phyloP scores from a whole-genome alignment of 2,113 vertebrate genomes.

The Arizona elegans region DNA sequence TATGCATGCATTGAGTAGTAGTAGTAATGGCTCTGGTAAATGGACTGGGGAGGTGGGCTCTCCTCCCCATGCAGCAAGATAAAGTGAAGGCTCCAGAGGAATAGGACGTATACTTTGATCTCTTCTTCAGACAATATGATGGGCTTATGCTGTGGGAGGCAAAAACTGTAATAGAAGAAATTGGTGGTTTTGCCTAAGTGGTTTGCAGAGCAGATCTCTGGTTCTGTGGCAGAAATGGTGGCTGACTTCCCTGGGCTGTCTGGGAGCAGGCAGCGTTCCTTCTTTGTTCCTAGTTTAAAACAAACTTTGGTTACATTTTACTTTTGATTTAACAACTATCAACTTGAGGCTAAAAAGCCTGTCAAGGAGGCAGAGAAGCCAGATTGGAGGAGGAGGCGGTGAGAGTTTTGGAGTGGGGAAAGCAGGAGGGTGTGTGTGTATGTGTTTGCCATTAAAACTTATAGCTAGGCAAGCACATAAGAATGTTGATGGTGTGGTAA shows the following conservation, averaged over 20 bases:
- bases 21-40: not conserved
- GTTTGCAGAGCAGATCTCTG: not conserved
- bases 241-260: not conserved
- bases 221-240: not conserved
- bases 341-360: constrained; percentile 77
- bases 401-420: constrained; percentile 78
- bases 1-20: not conserved
- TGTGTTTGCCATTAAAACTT: constrained; percentile 71
- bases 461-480: constrained; percentile 76
- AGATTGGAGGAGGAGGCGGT: constrained; percentile 81
- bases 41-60: accelerated
- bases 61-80: not conserved
- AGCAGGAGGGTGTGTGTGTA: constrained; percentile 70
- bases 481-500: constrained; percentile 68
- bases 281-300: constrained; percentile 39
- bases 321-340: constrained; percentile 77
- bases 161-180: not conserved
- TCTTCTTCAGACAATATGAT: not conserved
- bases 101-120: not conserved
- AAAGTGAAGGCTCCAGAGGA: not conserved
- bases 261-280: not conserved
- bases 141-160: not conserved
- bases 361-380: constrained; percentile 78
- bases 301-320: constrained; percentile 75
- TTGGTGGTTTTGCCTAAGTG: not conserved